A percentile compares a stretch with the other conserved stretches of the same genome.
These are phyloP conservation scores for Homalodisca vitripennis DNA, from an alignment of 1,140 invertebrate species.

Conservation along the genomic window DNA sequence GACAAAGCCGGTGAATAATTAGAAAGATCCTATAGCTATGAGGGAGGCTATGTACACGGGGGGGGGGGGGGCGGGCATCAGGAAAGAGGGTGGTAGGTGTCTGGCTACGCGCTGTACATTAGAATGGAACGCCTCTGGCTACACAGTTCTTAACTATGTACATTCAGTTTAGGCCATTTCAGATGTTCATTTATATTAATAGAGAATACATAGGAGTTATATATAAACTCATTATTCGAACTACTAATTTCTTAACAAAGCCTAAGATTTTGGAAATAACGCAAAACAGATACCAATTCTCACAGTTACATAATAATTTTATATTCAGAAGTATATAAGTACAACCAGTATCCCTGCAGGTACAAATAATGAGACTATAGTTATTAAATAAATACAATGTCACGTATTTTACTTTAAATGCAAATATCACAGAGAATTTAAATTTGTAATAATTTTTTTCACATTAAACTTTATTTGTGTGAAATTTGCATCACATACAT, in stretches of 20 bases:
- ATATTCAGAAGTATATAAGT: no score
- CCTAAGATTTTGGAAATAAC: neutral
- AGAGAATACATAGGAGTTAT: neutral
- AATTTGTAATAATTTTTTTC: no score
- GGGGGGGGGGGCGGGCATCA: neutral
- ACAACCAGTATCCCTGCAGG: no score
- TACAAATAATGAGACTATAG: no score
- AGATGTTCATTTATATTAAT: slow-evolving; percentile 16
- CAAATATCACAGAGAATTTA: no score
- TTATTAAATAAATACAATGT: no score
- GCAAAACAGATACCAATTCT: neutral
- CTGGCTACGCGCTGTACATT: slow-evolving; percentile 29
- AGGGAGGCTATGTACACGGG: slow-evolving; percentile 14
- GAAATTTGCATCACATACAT: no score
- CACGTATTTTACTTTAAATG: no score
- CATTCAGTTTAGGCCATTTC: slow-evolving; percentile 30
- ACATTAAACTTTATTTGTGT: no score
- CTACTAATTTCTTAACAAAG: neutral
- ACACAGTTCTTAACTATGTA: slow-evolving; percentile 14
- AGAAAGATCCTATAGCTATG: no score
- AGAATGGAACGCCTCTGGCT: slow-evolving; percentile 26
- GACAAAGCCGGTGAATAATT: no score
- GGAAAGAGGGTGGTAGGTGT: neutral
- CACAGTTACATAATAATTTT: neutral
- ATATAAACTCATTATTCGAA: neutral